These are phyloP conservation scores for Halichoerus grypus DNA, from an alignment of 2,113 vertebrate genomes.

Conservation along the genomic window DNA sequence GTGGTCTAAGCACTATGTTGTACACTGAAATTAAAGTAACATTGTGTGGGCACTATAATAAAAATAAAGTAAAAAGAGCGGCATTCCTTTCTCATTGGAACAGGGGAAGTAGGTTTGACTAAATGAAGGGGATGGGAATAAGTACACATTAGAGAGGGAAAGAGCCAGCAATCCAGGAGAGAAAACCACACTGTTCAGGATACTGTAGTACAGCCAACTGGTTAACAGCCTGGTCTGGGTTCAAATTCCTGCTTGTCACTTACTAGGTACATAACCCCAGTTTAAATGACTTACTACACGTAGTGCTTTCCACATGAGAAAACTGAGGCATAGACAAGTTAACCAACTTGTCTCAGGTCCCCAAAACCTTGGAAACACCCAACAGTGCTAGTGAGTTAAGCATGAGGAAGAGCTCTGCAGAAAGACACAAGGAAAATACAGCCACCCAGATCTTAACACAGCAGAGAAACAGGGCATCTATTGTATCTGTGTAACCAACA, in stretches of 20 bases:
- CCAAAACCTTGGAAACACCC: background rate
- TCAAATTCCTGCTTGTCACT: conserved; percentile 45
- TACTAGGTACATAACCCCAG: background rate
- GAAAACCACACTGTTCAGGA: background rate
- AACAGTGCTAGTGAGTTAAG: background rate
- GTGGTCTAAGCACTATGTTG: background rate
- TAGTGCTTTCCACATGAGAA: background rate
- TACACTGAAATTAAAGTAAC: background rate
- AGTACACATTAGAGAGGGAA: background rate
- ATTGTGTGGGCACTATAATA: background rate
- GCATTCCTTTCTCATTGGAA: conserved; percentile 16
- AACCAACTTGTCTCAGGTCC: background rate
- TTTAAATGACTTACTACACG: conserved; percentile 39
- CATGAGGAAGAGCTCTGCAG: background rate
- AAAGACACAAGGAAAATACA: conserved; percentile 8
- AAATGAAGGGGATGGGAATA: background rate
- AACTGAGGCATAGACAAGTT: background rate
- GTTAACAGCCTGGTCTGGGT: background rate
- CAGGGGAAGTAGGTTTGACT: background rate
- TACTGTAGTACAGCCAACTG: background rate
- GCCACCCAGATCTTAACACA: background rate
- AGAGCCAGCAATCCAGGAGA: background rate
- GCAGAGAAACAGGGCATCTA: background rate
- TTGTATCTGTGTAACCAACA: background rate
- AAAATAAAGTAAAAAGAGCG: background rate